A percentile compares a stretch with the other conserved stretches of the same genome.
Evolutionary conservation across 1,140 invertebrate species (phyloP).

Genomic region (Cardiocondyla obscurior): DNA sequence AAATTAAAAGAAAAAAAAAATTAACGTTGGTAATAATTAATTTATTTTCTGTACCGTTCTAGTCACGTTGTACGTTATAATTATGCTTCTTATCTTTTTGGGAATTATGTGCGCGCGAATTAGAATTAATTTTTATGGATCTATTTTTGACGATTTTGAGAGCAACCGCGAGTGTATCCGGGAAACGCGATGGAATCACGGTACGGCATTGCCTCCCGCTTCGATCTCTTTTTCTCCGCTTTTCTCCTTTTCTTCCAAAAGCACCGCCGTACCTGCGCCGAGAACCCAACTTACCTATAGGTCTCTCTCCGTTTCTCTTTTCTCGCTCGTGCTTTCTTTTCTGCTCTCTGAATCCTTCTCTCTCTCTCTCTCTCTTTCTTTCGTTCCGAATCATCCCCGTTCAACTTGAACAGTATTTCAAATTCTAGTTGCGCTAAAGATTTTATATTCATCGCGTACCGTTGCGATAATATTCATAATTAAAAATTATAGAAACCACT

Average conservation of each 20-base stretch:
- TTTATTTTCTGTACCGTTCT: no score
- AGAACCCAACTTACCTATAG: slow-evolving; percentile 7
- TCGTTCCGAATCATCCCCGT: not conserved
- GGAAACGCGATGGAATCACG: not conserved
- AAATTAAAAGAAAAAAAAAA: no score
- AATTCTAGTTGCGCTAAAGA: not conserved
- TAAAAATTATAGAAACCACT: not conserved
- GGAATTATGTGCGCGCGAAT: not conserved
- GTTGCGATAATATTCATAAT: not conserved
- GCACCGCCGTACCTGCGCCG: slow-evolving; percentile 43
- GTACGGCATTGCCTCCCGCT: slow-evolving; percentile 47
- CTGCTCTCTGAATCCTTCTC: slow-evolving; percentile 43
- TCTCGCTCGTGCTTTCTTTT: slow-evolving; percentile 51
- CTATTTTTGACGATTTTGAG: not conserved
- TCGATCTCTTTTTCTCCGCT: slow-evolving; percentile 60
- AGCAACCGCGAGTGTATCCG: not conserved
- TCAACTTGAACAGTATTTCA: not conserved
- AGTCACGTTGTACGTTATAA: not conserved
- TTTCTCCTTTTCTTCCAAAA: slow-evolving; percentile 49
- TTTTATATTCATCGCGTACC: not conserved
- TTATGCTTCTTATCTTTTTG: not conserved
- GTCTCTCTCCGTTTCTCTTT: slow-evolving; percentile 27
- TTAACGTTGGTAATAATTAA: not conserved
- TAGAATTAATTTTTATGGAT: not conserved
- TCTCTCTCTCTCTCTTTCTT: slow-evolving; percentile 18